Evolutionary conservation across 2,797 vertebrate species (phyloP).

Genomic region (Adelosebastes latens): DNA sequence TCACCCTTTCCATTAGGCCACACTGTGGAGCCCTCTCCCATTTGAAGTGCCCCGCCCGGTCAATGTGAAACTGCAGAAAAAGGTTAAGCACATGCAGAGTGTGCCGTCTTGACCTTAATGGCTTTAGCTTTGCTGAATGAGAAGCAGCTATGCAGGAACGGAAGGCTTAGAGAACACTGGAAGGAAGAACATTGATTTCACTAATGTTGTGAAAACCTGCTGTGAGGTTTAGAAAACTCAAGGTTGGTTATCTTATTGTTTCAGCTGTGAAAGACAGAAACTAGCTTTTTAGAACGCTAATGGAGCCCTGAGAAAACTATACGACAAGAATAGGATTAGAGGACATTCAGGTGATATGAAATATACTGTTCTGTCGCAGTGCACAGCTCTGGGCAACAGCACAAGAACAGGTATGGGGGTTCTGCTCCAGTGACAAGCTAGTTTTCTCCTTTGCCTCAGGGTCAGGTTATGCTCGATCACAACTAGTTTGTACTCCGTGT

Average conservation of each 20-base stretch:
- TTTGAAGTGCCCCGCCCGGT: constrained; percentile 28
- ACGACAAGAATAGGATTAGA: background rate
- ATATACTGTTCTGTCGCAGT: background rate
- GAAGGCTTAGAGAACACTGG: background rate
- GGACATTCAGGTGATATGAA: background rate
- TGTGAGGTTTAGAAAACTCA: background rate
- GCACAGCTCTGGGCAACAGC: background rate
- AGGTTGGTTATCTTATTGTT: background rate
- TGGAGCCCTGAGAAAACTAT: background rate
- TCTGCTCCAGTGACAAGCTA: background rate
- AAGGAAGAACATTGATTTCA: constrained; percentile 21
- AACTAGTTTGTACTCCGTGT: background rate
- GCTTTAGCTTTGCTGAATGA: constrained; percentile 33
- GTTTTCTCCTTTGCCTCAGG: background rate
- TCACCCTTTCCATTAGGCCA: constrained; percentile 28
- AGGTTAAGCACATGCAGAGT: constrained; percentile 67
- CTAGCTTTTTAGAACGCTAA: background rate
- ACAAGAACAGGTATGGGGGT: background rate
- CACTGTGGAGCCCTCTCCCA: constrained; percentile 10
- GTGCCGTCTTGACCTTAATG: constrained; percentile 45
- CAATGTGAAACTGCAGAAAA: constrained; percentile 48
- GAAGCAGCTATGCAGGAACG: constrained; percentile 36
- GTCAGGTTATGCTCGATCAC: background rate
- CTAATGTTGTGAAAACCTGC: background rate
- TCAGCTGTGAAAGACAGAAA: background rate